These are phyloP conservation scores for Melipona bicolor DNA, from an alignment of 2,888 invertebrate genomes.

Conservation along the genomic window DNA sequence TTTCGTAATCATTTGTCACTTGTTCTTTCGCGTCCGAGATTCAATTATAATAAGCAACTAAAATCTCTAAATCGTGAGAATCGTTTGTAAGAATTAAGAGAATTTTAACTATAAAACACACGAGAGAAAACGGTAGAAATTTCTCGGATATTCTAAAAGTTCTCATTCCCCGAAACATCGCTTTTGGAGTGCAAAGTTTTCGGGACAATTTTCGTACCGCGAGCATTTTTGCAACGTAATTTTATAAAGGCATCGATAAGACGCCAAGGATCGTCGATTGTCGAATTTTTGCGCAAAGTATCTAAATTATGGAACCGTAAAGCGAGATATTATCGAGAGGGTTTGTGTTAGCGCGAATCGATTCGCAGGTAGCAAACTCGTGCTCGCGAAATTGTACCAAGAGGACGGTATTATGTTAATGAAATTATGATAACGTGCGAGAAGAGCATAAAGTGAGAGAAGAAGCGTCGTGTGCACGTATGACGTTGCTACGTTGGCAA, in stretches of 20 bases:
- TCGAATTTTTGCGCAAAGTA: slow-evolving; percentile 37
- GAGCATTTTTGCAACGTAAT: too few relatives aligned
- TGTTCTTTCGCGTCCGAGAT: too few relatives aligned
- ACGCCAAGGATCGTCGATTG: slow-evolving; percentile 36
- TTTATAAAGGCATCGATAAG: too few relatives aligned
- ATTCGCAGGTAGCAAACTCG: slow-evolving; percentile 7
- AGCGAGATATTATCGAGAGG: slow-evolving; percentile 57
- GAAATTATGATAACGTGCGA: slow-evolving; percentile 39
- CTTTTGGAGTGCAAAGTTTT: neutral
- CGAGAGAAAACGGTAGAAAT: too few relatives aligned
- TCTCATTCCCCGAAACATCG: neutral
- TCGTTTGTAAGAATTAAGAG: too few relatives aligned
- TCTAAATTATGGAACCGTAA: slow-evolving; percentile 57
- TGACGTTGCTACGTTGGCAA: slow-evolving; percentile 20
- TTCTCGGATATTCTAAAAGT: neutral
- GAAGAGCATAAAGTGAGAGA: too few relatives aligned
- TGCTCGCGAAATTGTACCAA: neutral
- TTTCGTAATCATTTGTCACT: too few relatives aligned
- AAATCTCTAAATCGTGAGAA: too few relatives aligned
- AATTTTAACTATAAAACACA: neutral
- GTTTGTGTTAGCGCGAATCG: neutral
- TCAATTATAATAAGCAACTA: too few relatives aligned
- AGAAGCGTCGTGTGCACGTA: neutral
- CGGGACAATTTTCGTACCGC: too few relatives aligned
- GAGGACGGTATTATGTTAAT: slow-evolving; percentile 53